Conservation (phyloP, 2,888 invertebrate genomes). For the Herminia tarsipennalis region DNA sequence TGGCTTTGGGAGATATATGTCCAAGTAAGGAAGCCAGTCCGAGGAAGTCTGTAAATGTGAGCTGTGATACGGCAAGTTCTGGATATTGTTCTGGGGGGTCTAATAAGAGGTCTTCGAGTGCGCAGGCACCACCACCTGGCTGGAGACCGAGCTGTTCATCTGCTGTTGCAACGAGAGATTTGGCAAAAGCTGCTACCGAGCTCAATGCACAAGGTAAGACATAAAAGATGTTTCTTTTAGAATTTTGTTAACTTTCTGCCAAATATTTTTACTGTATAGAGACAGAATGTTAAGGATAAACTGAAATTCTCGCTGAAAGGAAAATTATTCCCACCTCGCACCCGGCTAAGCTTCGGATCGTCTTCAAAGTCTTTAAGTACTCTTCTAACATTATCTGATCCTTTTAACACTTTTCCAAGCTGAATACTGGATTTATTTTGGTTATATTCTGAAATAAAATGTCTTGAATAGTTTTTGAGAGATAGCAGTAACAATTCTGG, state of each 20-base stretch:
- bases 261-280: too few species aligned
- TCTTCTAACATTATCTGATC: slow-evolving; percentile 23
- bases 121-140: slow-evolving; percentile 82
- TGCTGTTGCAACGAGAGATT: slow-evolving; percentile 84
- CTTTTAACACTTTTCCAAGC: slow-evolving; percentile 11
- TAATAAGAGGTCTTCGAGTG: slow-evolving; percentile 77
- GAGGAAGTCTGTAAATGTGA: slow-evolving; percentile 79
- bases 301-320: too few species aligned
- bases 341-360: not conserved
- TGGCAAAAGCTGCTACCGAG: slow-evolving; percentile 88
- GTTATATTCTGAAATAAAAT: too few species aligned
- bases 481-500: too few species aligned
- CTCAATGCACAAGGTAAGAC: slow-evolving; percentile 89
- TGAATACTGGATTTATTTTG: slow-evolving; percentile 18
- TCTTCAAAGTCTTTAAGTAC: slow-evolving; percentile 19
- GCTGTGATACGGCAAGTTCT: slow-evolving; percentile 81
- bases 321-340: not conserved
- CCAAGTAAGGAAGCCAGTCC: slow-evolving; percentile 81
- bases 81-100: slow-evolving; percentile 82
- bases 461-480: too few species aligned
- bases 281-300: too few species aligned
- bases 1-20: slow-evolving; percentile 76
- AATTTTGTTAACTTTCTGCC: too few species aligned
- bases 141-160: slow-evolving; percentile 87
- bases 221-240: not conserved